Evolutionary conservation across 2,113 vertebrate genomes (phyloP).

Genomic region (Taxidea taxus): DNA sequence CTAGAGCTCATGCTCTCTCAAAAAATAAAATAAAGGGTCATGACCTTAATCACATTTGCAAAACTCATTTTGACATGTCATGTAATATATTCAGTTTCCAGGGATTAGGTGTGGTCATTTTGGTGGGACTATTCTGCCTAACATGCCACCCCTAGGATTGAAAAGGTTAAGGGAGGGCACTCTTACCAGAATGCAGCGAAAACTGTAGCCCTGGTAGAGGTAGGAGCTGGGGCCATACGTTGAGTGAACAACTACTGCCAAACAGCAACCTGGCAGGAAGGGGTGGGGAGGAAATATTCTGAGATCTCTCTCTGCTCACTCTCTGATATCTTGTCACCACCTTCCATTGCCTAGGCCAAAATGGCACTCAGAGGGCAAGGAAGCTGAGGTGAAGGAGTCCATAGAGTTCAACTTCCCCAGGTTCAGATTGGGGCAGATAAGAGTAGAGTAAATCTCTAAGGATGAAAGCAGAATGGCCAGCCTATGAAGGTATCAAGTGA

Average conservation of each 20-base stretch:
- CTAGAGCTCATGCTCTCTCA: not conserved
- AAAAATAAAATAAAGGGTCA: not conserved
- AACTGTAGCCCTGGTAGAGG: not conserved
- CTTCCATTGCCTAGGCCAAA: not conserved
- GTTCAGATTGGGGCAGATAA: not conserved
- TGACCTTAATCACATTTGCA: not conserved
- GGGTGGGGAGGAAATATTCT: too few species aligned
- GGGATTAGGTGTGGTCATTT: not conserved
- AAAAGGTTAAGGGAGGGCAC: not conserved
- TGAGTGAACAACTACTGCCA: not conserved
- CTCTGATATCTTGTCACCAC: not conserved
- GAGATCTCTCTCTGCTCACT: not conserved
- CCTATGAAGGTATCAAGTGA: not conserved
- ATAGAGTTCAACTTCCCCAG: not conserved
- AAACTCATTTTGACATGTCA: not conserved
- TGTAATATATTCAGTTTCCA: not conserved
- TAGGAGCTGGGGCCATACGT: not conserved
- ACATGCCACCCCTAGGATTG: not conserved
- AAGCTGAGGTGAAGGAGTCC: not conserved
- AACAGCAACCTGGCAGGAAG: not conserved
- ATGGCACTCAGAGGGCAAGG: not conserved
- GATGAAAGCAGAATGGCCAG: not conserved
- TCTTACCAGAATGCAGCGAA: not conserved
- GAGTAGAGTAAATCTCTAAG: not conserved
- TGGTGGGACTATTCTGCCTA: not conserved